Conservation (phyloP, 2,797 vertebrate genomes). For the Cetoscarus ocellatus region DNA sequence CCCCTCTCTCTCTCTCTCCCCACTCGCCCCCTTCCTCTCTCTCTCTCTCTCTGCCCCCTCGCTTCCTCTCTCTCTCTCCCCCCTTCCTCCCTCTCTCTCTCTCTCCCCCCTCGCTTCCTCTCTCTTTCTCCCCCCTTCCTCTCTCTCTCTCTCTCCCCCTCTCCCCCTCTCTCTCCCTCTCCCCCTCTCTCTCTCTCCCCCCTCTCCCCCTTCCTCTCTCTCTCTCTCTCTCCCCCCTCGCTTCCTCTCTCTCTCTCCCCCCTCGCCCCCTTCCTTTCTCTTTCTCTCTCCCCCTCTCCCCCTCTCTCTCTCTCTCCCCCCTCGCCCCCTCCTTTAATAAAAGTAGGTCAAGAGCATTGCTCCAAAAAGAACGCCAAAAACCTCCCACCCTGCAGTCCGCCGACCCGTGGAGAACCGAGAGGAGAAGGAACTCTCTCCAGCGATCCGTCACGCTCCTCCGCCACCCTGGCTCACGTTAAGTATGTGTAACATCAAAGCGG, state of each 20-base stretch:
- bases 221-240: too few relatives aligned
- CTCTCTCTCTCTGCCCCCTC: not conserved
- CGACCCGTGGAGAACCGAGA: slow-evolving; percentile 54
- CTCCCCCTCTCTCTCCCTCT: too few relatives aligned
- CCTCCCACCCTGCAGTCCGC: slow-evolving; percentile 50
- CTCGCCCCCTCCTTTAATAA: slow-evolving; percentile 69
- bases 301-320: slow-evolving; percentile 25
- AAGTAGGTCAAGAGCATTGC: slow-evolving; percentile 83
- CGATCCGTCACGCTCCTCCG: slow-evolving; percentile 70
- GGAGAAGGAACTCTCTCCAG: slow-evolving; percentile 64
- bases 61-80: too few relatives aligned
- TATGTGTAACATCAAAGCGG: slow-evolving; percentile 75
- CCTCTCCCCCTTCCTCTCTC: too few relatives aligned
- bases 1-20: not conserved
- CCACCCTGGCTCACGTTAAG: slow-evolving; percentile 67
- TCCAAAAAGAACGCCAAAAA: slow-evolving; percentile 75
- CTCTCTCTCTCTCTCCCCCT: too few relatives aligned
- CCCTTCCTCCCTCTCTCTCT: too few relatives aligned
- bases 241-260: too few relatives aligned
- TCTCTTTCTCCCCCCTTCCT: too few relatives aligned
- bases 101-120: too few relatives aligned
- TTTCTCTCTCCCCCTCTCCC: slow-evolving; percentile 72
- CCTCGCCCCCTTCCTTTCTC: too few relatives aligned
- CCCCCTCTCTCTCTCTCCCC: too few relatives aligned
- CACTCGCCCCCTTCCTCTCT: slow-evolving; percentile 34